Evolutionary conservation across 2,888 invertebrate genomes (phyloP).

Genomic region (Eupithecia dodoneata): DNA sequence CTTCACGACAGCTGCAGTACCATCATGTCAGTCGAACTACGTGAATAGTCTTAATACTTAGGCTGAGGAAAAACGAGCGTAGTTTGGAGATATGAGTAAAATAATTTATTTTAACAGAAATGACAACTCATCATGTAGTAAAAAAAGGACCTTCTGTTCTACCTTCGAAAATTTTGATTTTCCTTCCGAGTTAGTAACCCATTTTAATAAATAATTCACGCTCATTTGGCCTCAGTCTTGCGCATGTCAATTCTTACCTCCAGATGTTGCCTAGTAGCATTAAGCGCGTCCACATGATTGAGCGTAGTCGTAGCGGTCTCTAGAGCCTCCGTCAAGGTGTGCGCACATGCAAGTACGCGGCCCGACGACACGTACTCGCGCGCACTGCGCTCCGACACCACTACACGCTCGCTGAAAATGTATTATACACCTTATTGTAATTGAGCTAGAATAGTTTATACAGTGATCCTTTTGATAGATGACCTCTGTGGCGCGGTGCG

Average conservation of each 20-base stretch:
- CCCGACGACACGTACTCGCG: conserved; percentile 78
- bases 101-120: too few relatives aligned
- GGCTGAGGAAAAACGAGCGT: too few relatives aligned
- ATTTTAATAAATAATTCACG: too few relatives aligned
- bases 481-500: too few relatives aligned
- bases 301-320: conserved; percentile 90
- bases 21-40: too few relatives aligned
- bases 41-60: too few relatives aligned
- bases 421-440: not conserved
- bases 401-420: conserved; percentile 67
- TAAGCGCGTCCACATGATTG: conserved; percentile 92
- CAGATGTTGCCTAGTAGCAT: conserved; percentile 90
- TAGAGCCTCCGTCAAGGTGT: conserved; percentile 84
- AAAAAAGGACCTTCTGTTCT: too few relatives aligned
- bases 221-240: too few relatives aligned
- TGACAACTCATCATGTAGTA: too few relatives aligned
- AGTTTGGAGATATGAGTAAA: too few relatives aligned
- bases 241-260: conserved; percentile 73
- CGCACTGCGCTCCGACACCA: conserved; percentile 69
- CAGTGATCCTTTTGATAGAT: not conserved
- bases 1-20: not conserved
- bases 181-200: too few relatives aligned
- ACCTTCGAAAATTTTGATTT: too few relatives aligned
- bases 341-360: conserved; percentile 94
- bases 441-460: not conserved